Conservation (phyloP, 2,113 vertebrate species). For the Dromaius novaehollandiae region DNA sequence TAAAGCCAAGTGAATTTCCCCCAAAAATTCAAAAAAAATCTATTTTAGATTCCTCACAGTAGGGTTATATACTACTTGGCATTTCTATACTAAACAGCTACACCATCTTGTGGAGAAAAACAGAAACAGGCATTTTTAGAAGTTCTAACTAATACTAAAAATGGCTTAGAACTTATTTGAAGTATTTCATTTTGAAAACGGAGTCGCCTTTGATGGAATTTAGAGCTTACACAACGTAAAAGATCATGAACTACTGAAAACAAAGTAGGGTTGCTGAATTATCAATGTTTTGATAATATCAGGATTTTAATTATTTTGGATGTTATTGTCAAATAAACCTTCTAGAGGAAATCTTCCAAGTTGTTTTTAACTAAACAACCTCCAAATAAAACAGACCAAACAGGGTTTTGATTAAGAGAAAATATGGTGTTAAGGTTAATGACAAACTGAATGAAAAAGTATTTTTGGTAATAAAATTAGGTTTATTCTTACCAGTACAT, state of each 20-base stretch:
- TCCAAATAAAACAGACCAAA: not conserved
- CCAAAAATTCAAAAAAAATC: not conserved
- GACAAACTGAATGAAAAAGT: not conserved
- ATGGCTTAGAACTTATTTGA: not conserved
- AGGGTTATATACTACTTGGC: not conserved
- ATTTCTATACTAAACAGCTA: not conserved
- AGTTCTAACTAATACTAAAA: not conserved
- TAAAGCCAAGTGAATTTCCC: not conserved
- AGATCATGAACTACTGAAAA: not conserved
- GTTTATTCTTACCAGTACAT: slow-evolving; percentile 91
- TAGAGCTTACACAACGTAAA: not conserved
- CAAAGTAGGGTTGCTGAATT: not conserved
- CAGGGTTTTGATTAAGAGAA: not conserved
- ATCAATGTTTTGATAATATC: not conserved
- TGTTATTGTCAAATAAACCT: not conserved
- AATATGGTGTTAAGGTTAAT: not conserved
- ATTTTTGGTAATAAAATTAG: slow-evolving; percentile 43
- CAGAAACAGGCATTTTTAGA: slow-evolving; percentile 13
- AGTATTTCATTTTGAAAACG: not conserved
- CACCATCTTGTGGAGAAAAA: slow-evolving; percentile 73
- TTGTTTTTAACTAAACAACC: not conserved
- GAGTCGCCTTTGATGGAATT: not conserved
- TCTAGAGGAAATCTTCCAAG: not conserved
- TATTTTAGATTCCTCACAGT: not conserved
- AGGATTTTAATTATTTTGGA: not conserved